Conservation (phyloP, 2,888 invertebrate species). For the Xanthorhoe designata region DNA sequence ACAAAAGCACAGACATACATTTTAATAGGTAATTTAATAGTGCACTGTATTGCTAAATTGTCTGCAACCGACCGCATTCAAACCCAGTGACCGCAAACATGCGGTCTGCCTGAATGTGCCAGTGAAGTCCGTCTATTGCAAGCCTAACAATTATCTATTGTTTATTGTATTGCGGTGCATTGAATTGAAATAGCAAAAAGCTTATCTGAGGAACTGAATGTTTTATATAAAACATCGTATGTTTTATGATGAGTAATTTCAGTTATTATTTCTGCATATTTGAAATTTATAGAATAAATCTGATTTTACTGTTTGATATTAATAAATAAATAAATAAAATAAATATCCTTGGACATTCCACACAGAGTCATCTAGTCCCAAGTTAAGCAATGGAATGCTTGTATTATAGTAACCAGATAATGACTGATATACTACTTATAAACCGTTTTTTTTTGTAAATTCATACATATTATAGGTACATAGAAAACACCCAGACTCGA, state of each 20-base stretch:
- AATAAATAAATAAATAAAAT: not conserved
- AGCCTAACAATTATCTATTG: constrained; percentile 55
- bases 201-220: constrained; percentile 14
- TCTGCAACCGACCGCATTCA: no score
- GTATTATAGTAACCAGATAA: no score
- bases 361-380: no score
- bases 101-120: not conserved
- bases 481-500: no score
- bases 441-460: no score
- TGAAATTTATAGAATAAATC: not conserved
- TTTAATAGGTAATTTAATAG: no score
- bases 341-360: no score
- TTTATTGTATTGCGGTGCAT: constrained; percentile 63
- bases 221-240: constrained; percentile 17
- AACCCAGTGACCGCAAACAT: not conserved
- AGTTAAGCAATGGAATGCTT: no score
- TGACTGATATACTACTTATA: no score
- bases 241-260: constrained; percentile 14
- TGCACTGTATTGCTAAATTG: not conserved
- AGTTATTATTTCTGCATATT: constrained; percentile 21
- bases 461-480: no score
- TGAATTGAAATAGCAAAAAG: constrained; percentile 60
- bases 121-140: constrained; percentile 8
- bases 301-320: not conserved
- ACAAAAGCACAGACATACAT: no score